phyloP scores from a whole-genome alignment of 2,797 vertebrate genomes.

The Galago senegalensis region DNA sequence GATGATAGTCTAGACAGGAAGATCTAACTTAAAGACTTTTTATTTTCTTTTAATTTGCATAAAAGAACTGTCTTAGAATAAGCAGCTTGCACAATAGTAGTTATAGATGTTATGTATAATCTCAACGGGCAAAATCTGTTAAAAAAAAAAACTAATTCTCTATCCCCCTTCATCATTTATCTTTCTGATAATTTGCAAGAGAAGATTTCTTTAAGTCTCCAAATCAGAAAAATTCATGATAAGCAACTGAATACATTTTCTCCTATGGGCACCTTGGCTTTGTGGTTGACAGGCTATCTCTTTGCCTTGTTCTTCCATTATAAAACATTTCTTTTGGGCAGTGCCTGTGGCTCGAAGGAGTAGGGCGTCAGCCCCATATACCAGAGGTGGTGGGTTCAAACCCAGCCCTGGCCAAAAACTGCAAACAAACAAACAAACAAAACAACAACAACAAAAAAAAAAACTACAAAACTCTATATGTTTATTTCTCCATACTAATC shows the following conservation, averaged over 20 bases:
- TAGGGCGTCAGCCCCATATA: no score
- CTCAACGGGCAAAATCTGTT: not conserved
- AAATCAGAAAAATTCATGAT: not conserved
- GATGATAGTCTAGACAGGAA: not conserved
- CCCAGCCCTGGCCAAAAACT: no score
- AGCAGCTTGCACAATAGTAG: not conserved
- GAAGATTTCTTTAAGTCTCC: not conserved
- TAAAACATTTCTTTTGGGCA: not conserved
- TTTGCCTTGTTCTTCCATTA: not conserved
- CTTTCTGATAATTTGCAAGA: not conserved
- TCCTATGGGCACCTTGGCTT: not conserved
- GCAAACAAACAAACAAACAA: no score
- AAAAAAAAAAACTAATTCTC: not conserved
- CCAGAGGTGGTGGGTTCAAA: no score
- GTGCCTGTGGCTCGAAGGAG: no score
- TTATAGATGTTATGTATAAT: not conserved
- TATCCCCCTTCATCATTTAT: not conserved
- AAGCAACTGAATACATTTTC: not conserved
- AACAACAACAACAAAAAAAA: no score
- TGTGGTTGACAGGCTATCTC: fast-evolving
- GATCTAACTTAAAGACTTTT: not conserved
- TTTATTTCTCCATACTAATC: not conserved
- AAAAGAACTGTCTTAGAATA: not conserved
- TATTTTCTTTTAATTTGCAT: not conserved
- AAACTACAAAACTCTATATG: not conserved